Conservation (phyloP, 2,113 vertebrate genomes). For the Peromyscus maniculatus region DNA sequence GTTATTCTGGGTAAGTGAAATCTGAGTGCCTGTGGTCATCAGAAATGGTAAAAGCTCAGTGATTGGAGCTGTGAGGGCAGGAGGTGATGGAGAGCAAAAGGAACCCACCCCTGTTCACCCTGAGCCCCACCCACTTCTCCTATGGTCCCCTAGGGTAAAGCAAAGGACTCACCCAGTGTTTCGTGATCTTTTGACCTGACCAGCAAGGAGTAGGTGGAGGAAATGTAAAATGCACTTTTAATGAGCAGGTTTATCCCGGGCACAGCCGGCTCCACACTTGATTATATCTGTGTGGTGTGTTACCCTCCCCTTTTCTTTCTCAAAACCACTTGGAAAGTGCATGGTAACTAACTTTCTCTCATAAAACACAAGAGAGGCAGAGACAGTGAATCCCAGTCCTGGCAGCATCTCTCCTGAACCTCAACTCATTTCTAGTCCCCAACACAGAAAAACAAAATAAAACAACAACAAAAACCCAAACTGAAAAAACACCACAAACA, state of each 20-base stretch:
- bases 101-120: conserved; percentile 13
- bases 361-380: not conserved
- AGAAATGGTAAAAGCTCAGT: not conserved
- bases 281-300: not conserved
- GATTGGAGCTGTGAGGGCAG: conserved; percentile 20
- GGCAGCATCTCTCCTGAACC: rapidly evolving
- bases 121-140: conserved; percentile 3
- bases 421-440: not conserved
- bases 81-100: not conserved
- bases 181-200: not conserved
- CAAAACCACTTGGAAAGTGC: conserved; percentile 37
- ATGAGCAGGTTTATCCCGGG: not conserved
- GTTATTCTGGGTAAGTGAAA: conserved; percentile 30
- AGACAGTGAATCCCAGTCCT: not conserved
- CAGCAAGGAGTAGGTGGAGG: not conserved
- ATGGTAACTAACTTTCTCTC: conserved; percentile 1
- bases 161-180: not conserved
- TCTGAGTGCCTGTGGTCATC: not conserved
- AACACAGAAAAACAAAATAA: not conserved
- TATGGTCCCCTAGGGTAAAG: not conserved
- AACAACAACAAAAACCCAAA: not conserved
- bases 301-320: not conserved
- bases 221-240: not conserved
- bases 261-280: not conserved
- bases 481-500: too few relatives aligned